phyloP scores from a whole-genome alignment of 2,113 vertebrate genomes.

The Saguinus midas region DNA sequence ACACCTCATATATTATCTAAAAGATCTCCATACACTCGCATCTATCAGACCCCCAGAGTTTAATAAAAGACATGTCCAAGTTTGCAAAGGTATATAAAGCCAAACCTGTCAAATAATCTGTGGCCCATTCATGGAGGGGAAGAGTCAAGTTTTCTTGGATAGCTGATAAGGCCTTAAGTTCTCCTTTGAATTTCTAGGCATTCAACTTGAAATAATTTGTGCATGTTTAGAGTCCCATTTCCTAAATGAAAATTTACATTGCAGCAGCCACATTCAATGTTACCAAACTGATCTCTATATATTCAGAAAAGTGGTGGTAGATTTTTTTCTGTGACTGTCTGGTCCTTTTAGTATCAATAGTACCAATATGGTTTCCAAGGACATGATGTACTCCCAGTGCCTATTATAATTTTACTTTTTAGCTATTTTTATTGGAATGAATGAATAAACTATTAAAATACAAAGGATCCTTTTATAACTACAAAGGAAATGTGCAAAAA shows the following conservation, averaged over 20 bases:
- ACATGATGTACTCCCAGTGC: neutral
- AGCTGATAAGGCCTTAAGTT: neutral
- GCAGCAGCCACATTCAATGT: neutral
- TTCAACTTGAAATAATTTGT: neutral
- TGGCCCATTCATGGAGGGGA: neutral
- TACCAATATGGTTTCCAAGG: neutral
- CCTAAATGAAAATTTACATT: constrained; percentile 14
- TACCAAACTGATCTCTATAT: neutral
- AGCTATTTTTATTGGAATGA: constrained; percentile 60
- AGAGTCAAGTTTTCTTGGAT: neutral
- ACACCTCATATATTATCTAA: neutral
- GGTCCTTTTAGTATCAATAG: neutral
- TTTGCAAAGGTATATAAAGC: neutral
- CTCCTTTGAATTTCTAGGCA: neutral
- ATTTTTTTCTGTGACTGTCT: neutral
- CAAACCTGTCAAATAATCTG: neutral
- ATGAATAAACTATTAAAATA: constrained; percentile 60
- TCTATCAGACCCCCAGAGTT: neutral
- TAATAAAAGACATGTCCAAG: neutral
- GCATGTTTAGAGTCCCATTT: neutral
- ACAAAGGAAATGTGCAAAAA: constrained; percentile 68
- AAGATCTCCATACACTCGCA: neutral
- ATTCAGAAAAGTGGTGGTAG: neutral
- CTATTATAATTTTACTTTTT: constrained; percentile 45
- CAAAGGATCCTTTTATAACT: constrained; percentile 57